phyloP scores from a whole-genome alignment of 2,888 invertebrate genomes.

The Electrophaes corylata region DNA sequence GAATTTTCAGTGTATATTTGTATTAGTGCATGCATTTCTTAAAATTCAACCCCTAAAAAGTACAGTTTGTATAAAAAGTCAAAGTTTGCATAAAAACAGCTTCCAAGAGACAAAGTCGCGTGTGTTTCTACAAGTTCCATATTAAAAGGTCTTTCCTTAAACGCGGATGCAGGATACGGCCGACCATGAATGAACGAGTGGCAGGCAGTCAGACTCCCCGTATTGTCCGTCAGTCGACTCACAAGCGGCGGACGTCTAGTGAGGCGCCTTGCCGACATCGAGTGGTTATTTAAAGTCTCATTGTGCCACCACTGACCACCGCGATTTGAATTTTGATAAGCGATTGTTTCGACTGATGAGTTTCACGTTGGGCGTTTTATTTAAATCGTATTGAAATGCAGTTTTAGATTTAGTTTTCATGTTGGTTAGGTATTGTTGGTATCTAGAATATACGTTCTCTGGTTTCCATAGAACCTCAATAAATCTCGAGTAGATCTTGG shows the following conservation, averaged over 20 bases:
- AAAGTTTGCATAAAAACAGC: too few relatives aligned
- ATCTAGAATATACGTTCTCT: too few relatives aligned
- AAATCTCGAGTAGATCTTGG: too few relatives aligned
- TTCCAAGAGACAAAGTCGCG: too few relatives aligned
- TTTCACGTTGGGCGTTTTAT: constrained; percentile 65
- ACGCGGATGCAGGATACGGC: constrained; percentile 58
- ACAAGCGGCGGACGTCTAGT: constrained; percentile 61
- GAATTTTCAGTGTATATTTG: too few relatives aligned
- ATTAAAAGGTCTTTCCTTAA: constrained; percentile 55
- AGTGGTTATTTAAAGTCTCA: constrained; percentile 79
- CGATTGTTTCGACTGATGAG: constrained; percentile 75
- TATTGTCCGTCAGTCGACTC: constrained; percentile 77
- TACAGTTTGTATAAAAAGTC: too few relatives aligned
- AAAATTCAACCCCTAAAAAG: too few relatives aligned
- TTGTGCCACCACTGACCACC: constrained; percentile 70
- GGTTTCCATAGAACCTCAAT: too few relatives aligned
- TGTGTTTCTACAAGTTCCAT: too few relatives aligned
- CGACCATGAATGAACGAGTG: constrained; percentile 60
- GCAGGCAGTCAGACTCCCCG: constrained; percentile 66
- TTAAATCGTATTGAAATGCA: constrained; percentile 25
- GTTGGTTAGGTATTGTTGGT: background rate
- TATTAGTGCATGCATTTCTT: too few relatives aligned
- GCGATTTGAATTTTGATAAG: constrained; percentile 76
- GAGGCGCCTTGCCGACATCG: constrained; percentile 78
- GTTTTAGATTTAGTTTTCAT: background rate